A percentile compares a stretch with the other conserved stretches of the same genome.
Conservation (phyloP, 2,888 invertebrate species). For the Diabrotica balteata region DNA sequence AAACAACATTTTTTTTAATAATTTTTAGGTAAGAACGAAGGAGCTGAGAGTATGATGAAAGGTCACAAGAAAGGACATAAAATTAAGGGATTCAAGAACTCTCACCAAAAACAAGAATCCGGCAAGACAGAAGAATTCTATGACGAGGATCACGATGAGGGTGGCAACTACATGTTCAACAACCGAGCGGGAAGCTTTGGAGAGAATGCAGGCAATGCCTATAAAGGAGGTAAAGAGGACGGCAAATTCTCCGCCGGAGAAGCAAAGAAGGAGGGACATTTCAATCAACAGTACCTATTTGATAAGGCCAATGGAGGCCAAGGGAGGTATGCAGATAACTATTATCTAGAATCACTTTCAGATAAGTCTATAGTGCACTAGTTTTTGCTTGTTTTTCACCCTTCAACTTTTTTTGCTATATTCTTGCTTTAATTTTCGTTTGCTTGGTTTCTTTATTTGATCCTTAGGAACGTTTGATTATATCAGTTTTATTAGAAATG, state of each 20-base stretch:
- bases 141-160: constrained; percentile 71
- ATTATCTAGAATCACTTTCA: too few relatives aligned
- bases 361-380: too few relatives aligned
- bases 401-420: too few relatives aligned
- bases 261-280: constrained; percentile 67
- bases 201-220: constrained; percentile 63
- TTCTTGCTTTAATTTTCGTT: too few relatives aligned
- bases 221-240: constrained; percentile 68
- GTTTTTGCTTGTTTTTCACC: too few relatives aligned
- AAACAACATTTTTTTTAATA: background rate
- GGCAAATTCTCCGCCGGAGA: constrained; percentile 65
- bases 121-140: constrained; percentile 71
- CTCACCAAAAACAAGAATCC: constrained; percentile 72
- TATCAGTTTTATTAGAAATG: too few relatives aligned
- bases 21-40: constrained; percentile 62
- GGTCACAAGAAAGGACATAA: constrained; percentile 71
- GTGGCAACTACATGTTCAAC: constrained; percentile 66
- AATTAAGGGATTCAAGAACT: constrained; percentile 71
- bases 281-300: constrained; percentile 63
- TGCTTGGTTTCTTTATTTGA: too few relatives aligned
- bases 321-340: constrained; percentile 62
- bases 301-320: constrained; percentile 68
- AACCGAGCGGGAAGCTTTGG: constrained; percentile 68
- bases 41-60: constrained; percentile 64
- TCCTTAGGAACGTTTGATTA: too few relatives aligned